Percentiles rank a stretch among this genome's conserved stretches.
Evolutionary conservation across 2,797 vertebrate species (phyloP).

Genomic region (Phoeniculus purpureus): DNA sequence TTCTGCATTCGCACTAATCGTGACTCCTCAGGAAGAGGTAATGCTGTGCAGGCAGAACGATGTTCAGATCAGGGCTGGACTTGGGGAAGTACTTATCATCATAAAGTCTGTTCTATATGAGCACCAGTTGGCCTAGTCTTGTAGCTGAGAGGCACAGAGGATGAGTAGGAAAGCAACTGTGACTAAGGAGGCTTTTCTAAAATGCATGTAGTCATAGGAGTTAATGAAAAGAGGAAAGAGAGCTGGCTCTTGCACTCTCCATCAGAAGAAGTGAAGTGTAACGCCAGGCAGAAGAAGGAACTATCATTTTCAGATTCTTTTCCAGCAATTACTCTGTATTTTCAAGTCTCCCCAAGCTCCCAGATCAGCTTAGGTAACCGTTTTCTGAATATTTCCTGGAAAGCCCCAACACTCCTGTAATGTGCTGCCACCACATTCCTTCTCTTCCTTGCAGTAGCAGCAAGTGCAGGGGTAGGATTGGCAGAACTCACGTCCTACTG

Average conservation of each 20-base stretch:
- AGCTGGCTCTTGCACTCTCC: conserved; percentile 13
- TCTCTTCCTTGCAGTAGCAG: not conserved
- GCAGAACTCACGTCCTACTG: not conserved
- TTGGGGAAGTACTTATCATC: conserved; percentile 1
- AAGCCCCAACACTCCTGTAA: not conserved
- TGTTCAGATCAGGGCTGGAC: not conserved
- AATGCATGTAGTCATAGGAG: conserved; percentile 36
- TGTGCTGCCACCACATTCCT: fast-evolving
- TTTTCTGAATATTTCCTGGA: conserved; percentile 5
- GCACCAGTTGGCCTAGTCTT: not conserved
- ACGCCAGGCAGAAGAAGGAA: not conserved
- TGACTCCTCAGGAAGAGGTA: not conserved
- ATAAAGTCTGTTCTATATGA: not conserved
- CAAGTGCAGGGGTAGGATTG: not conserved
- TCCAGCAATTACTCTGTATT: conserved; percentile 29
- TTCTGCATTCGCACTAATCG: not conserved
- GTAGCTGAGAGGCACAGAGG: conserved; percentile 43
- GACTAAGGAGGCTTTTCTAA: conserved; percentile 59
- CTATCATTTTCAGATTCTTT: conserved; percentile 31
- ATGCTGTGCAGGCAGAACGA: not conserved
- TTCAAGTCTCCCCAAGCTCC: not conserved
- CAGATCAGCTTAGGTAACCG: not conserved
- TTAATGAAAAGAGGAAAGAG: conserved; percentile 54
- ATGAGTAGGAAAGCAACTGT: conserved; percentile 66
- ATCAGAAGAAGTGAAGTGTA: conserved; percentile 31